These are phyloP conservation scores for Tillus elongatus DNA, from an alignment of 2,888 invertebrate species.

Conservation along the genomic window DNA sequence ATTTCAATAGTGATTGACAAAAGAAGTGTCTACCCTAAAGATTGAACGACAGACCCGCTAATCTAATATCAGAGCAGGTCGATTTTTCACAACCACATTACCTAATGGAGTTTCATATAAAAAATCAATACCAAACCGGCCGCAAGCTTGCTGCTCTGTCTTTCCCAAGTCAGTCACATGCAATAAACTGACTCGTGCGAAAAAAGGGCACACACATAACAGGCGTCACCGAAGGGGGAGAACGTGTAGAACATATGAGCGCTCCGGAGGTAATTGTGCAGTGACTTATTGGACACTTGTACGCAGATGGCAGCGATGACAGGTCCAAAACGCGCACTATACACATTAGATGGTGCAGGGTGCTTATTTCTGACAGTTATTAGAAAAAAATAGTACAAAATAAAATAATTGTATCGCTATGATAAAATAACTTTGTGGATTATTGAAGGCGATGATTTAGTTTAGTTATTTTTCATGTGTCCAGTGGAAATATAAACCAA, in stretches of 20 bases:
- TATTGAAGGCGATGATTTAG: too few relatives aligned
- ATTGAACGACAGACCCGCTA: too few relatives aligned
- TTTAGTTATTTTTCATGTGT: too few relatives aligned
- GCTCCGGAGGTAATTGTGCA: constrained; percentile 5
- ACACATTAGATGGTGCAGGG: constrained; percentile 8
- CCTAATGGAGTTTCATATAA: constrained; percentile 5
- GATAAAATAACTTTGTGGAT: too few relatives aligned
- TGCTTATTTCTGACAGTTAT: too few relatives aligned
- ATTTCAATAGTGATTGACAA: too few relatives aligned
- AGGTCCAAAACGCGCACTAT: constrained; percentile 5
- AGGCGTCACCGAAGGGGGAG: constrained; percentile 4
- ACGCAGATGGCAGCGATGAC: constrained; percentile 9
- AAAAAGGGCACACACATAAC: not conserved
- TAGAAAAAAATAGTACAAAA: too few relatives aligned
- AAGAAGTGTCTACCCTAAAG: too few relatives aligned
- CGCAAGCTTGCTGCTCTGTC: too few relatives aligned
- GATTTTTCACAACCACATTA: constrained; percentile 3
- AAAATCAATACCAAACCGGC: not conserved
- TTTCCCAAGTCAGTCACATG: not conserved
- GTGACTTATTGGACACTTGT: constrained; percentile 12
- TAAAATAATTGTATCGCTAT: too few relatives aligned
- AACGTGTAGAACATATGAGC: not conserved
- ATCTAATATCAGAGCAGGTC: constrained; percentile 2
- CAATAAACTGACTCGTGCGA: not conserved
- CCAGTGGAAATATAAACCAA: too few relatives aligned